Percentiles rank a stretch among this genome's conserved stretches.
phyloP scores from a whole-genome alignment of 2,797 vertebrate genomes.

The Apodemus agrarius region DNA sequence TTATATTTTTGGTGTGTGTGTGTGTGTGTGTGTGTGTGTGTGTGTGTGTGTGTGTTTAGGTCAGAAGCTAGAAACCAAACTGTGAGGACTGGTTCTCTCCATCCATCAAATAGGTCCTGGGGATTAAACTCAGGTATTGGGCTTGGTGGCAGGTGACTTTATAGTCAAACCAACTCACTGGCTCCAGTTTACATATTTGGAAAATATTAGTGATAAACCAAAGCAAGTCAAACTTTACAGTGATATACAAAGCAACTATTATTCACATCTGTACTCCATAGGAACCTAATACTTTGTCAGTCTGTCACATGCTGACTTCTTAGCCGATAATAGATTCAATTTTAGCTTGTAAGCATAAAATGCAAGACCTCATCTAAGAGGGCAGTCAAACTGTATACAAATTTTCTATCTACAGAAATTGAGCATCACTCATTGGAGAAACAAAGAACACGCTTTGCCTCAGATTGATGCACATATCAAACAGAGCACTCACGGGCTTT shows the following conservation, averaged over 20 bases:
- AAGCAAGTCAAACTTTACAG: not conserved
- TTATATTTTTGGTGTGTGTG: not conserved
- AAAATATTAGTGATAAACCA: not conserved
- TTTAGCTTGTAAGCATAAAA: constrained; percentile 21
- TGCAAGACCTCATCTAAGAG: constrained; percentile 10
- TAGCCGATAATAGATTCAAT: not conserved
- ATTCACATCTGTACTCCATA: not conserved
- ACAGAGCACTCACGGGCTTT: not conserved
- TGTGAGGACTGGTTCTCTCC: not conserved
- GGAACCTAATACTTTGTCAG: not conserved
- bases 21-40: not conserved
- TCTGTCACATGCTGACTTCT: not conserved
- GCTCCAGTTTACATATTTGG: not conserved
- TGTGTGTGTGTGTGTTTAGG: not conserved
- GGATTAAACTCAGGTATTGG: not conserved
- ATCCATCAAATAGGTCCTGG: not conserved
- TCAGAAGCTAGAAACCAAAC: not conserved
- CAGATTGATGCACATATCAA: not conserved
- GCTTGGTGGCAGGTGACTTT: not conserved
- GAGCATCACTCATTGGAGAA: not conserved
- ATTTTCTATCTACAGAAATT: not conserved
- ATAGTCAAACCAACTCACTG: not conserved
- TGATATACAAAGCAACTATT: not conserved
- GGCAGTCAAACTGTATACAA: not conserved
- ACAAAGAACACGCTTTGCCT: not conserved